These are phyloP conservation scores for Liasis olivaceus DNA, from an alignment of 2,797 vertebrate species.

Conservation along the genomic window DNA sequence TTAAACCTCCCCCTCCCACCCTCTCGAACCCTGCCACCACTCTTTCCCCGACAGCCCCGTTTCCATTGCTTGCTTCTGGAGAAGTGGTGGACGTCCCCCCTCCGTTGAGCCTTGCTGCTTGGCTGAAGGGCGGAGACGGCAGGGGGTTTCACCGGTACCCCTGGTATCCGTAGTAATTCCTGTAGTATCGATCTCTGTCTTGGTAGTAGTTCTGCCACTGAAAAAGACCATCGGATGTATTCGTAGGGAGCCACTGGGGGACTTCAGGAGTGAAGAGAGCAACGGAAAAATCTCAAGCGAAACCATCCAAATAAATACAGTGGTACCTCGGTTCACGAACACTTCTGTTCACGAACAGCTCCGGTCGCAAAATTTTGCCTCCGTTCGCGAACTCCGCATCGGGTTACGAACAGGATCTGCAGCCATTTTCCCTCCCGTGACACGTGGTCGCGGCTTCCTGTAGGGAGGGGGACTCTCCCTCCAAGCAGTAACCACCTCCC, in stretches of 20 bases:
- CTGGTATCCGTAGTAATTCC: constrained; percentile 76
- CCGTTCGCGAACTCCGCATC: too few relatives aligned
- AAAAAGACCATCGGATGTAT: constrained; percentile 42
- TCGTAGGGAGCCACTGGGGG: background rate
- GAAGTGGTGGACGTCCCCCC: constrained; percentile 44
- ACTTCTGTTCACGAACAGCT: too few relatives aligned
- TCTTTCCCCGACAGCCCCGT: constrained; percentile 59
- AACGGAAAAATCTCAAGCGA: background rate
- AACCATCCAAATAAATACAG: background rate
- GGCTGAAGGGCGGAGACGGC: constrained; percentile 58
- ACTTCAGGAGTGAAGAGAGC: background rate
- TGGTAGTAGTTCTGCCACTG: constrained; percentile 82
- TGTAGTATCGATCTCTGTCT: constrained; percentile 77
- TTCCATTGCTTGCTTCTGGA: constrained; percentile 70
- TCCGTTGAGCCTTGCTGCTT: constrained; percentile 49
- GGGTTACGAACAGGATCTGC: too few relatives aligned
- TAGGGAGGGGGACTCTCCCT: too few relatives aligned
- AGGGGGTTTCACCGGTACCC: constrained; percentile 75
- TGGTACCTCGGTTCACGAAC: too few relatives aligned
- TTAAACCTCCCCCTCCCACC: constrained; percentile 32
- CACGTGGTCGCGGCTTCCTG: too few relatives aligned
- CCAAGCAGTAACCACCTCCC: too few relatives aligned
- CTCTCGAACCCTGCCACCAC: constrained; percentile 36
- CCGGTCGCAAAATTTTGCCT: too few relatives aligned
- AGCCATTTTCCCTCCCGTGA: too few relatives aligned